Percentiles rank a stretch among this genome's conserved stretches.
Evolutionary conservation across 2,888 invertebrate species (phyloP).

Genomic region (Pelosia muscerda): DNA sequence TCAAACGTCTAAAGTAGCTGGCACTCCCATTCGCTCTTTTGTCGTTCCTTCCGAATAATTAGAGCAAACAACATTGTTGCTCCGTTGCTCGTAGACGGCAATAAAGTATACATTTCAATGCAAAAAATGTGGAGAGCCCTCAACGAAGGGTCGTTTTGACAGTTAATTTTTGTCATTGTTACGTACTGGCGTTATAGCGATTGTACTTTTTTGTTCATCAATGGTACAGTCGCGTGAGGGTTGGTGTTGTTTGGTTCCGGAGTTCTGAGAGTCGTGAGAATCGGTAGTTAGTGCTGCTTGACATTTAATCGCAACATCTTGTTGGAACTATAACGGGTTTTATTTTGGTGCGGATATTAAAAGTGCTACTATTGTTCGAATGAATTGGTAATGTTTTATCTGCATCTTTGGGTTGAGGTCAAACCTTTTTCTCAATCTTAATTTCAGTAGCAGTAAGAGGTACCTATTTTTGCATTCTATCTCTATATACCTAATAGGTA

Average conservation of each 20-base stretch:
- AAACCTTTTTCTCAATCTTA: neutral
- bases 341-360: slow-evolving; percentile 51
- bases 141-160: slow-evolving; percentile 72
- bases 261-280: slow-evolving; percentile 82
- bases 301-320: slow-evolving; percentile 57
- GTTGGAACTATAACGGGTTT: slow-evolving; percentile 45
- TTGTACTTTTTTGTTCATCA: slow-evolving; percentile 68
- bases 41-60: slow-evolving; percentile 85
- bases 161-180: slow-evolving; percentile 83
- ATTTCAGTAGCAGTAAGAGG: neutral
- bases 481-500: no score
- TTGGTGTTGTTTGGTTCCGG: slow-evolving; percentile 66
- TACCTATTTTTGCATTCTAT: neutral
- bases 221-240: slow-evolving; percentile 61
- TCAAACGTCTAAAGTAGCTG: slow-evolving; percentile 72
- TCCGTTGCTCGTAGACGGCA: slow-evolving; percentile 63
- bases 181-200: slow-evolving; percentile 55
- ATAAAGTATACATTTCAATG: slow-evolving; percentile 83
- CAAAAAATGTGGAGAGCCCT: slow-evolving; percentile 76
- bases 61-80: slow-evolving; percentile 72
- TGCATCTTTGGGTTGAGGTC: slow-evolving; percentile 31
- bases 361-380: slow-evolving; percentile 43
- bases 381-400: slow-evolving; percentile 46
- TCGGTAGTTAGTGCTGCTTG: slow-evolving; percentile 54
- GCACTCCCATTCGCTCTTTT: slow-evolving; percentile 79